phyloP scores from a whole-genome alignment of 2,797 vertebrate species.

The Ammospiza maritima region DNA sequence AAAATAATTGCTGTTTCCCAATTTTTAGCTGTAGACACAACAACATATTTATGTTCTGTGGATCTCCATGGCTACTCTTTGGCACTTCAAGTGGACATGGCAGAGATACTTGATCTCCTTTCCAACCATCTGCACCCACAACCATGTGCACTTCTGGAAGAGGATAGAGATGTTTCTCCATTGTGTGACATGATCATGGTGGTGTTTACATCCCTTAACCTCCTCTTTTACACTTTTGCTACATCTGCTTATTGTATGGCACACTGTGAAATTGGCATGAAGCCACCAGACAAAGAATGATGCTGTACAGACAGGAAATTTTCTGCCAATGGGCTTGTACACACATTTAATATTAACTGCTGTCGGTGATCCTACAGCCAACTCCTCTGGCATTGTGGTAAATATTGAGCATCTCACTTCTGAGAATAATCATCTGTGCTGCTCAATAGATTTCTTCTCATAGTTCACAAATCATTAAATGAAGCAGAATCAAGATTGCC shows the following conservation, averaged over 20 bases:
- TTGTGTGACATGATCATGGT: rapidly evolving
- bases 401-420: background rate
- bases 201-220: background rate
- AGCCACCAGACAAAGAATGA: background rate
- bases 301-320: background rate
- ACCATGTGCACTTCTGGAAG: background rate
- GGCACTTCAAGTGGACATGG: background rate
- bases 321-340: background rate
- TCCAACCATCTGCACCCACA: background rate
- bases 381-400: background rate
- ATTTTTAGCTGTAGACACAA: background rate
- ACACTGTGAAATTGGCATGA: background rate
- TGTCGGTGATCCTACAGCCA: background rate
- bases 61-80: background rate
- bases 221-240: background rate
- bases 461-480: background rate
- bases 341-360: background rate
- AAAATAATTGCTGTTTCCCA: background rate
- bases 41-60: background rate
- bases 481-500: background rate
- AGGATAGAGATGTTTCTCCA: background rate
- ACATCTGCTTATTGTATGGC: background rate
- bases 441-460: background rate
- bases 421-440: background rate
- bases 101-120: background rate